Base-by-base conservation (phyloP, 2,797 vertebrate species). In the Alosa sapidissima region DNA sequence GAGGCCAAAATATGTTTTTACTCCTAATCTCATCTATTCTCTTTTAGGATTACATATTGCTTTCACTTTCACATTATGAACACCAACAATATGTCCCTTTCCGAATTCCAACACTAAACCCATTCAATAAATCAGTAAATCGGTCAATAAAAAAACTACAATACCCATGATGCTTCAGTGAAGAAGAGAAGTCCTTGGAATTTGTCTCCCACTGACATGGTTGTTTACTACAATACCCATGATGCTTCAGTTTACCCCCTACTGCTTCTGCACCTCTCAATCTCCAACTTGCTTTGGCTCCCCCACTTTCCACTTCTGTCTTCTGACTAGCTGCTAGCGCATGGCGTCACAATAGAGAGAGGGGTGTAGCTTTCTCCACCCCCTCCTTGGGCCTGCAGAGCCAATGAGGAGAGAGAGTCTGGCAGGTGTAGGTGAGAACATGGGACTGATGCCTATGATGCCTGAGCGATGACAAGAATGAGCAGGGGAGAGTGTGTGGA, bases 1-100 rank as follows among this genome's bases (percentile, higher is more conserved):
- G 92, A 95, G 94, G 94, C 95, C 94, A 95, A 95, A 96, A 91
- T 91, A 90, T 94, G 85, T 88, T 91, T 94, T 93, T 86, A 88
- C 87, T 89, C 91, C 90, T 89, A 87, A 90, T 83, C 55, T 68
- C 51, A 81, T 84, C 81, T 87, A 54, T 9, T 13, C 85, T 81
- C 48, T 90, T 88, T 49, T 86, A 82, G 9, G 75, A 36, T 51
- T 21, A 52, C 6, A 55, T 82, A 85, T 51, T 11, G 6, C n/a
- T 62, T n/a, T 9, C 28, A 68, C 3, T 28, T 28, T 33, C 28
- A 11, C 65, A 33, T 28, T 16, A 72, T 58, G 16, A 72, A 72
- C 28, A 72, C 65, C 36, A 36, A 33, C 28, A 33, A 16, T 72
- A 72, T 72, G 28, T 3, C 10, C 65, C 28, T 72, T 24, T 33